Evolutionary conservation across 2,113 vertebrate genomes (phyloP).

Genomic region (Anhinga anhinga): DNA sequence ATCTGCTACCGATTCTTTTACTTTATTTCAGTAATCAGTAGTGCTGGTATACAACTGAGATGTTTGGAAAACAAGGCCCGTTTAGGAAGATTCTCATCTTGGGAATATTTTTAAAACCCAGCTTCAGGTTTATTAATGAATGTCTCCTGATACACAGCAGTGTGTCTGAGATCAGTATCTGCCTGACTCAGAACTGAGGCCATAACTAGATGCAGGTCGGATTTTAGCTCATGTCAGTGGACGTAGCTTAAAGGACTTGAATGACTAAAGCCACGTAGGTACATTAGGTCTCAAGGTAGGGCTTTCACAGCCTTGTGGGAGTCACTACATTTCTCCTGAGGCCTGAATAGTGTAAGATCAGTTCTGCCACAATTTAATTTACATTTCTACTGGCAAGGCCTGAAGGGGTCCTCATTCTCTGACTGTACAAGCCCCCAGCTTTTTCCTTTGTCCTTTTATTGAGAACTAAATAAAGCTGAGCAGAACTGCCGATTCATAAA

Average conservation of each 20-base stretch:
- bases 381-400: background rate
- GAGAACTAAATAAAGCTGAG: background rate
- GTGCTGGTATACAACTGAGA: background rate
- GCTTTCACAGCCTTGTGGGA: background rate
- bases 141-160: background rate
- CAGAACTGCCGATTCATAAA: background rate
- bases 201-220: background rate
- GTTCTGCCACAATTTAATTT: background rate
- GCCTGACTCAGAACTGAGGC: fast-evolving
- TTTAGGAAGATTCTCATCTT: background rate
- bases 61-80: background rate
- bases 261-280: background rate
- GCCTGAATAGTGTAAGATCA: background rate
- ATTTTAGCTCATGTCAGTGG: background rate
- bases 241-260: background rate
- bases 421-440: background rate
- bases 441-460: background rate
- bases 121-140: background rate
- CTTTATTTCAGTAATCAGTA: background rate
- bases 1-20: background rate
- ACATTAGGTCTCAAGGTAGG: background rate
- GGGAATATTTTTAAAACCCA: background rate
- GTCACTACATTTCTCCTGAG: background rate
- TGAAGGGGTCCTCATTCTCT: background rate
- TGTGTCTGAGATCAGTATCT: background rate